Percentiles rank a stretch among this genome's conserved stretches.
phyloP scores from a whole-genome alignment of 2,797 vertebrate genomes.

The Notolepis coatsorum region DNA sequence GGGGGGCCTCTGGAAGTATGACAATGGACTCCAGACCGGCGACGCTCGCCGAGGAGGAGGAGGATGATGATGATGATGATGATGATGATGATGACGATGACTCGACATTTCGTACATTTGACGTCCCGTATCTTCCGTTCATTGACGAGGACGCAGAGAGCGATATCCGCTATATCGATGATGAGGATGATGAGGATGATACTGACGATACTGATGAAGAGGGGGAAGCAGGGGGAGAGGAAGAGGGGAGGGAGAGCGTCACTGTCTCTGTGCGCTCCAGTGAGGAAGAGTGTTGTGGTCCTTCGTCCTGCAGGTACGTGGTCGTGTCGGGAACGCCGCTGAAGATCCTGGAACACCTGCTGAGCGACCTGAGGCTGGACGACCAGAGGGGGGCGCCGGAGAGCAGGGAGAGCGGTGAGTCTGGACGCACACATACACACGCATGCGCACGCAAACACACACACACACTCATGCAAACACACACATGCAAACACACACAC shows the following conservation, averaged over 20 bases:
- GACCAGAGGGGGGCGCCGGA: conserved; percentile 83
- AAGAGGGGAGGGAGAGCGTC: conserved; percentile 82
- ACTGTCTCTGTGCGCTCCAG: conserved; percentile 80
- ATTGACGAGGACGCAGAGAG: conserved; percentile 78
- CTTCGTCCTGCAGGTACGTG: conserved; percentile 89
- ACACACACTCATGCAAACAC: background rate
- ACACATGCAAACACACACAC: too few relatives aligned
- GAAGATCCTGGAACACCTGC: conserved; percentile 97
- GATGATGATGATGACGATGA: conserved; percentile 37
- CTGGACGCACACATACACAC: background rate
- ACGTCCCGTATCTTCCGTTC: conserved; percentile 93
- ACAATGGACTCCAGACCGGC: conserved; percentile 83
- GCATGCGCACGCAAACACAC: too few relatives aligned
- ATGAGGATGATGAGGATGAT: conserved; percentile 46
- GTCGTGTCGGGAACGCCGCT: conserved; percentile 97
- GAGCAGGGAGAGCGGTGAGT: conserved; percentile 92
- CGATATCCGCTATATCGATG: conserved; percentile 65
- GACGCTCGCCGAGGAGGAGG: conserved; percentile 79
- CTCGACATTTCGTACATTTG: conserved; percentile 81
- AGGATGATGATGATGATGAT: conserved; percentile 69
- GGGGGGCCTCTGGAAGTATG: conserved; percentile 25
- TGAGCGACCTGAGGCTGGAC: conserved; percentile 94
- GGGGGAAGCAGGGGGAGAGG: too few relatives aligned
- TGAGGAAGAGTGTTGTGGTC: conserved; percentile 81
- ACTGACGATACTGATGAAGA: conserved; percentile 19